These are phyloP conservation scores for Drosophila sulfurigaster DNA, from an alignment of 1,140 invertebrate genomes.

Conservation along the genomic window DNA sequence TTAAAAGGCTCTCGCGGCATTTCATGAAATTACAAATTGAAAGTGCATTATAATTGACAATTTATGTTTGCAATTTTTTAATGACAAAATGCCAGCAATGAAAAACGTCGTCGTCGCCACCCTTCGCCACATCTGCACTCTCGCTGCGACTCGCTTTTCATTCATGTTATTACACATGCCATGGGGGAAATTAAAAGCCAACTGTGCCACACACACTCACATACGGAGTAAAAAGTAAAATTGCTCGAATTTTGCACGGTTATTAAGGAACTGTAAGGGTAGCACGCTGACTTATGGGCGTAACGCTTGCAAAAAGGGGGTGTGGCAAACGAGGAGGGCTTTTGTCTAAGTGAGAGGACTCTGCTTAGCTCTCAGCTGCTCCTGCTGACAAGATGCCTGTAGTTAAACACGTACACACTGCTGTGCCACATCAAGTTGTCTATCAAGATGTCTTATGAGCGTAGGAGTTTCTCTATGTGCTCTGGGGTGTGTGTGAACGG, in stretches of 20 bases:
- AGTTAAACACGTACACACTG: slow-evolving; percentile 69
- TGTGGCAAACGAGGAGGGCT: slow-evolving; percentile 14
- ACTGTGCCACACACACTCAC: slow-evolving; percentile 17
- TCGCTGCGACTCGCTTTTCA: slow-evolving; percentile 46
- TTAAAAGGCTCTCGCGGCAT: slow-evolving; percentile 19
- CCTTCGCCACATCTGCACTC: neutral
- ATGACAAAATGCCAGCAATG: slow-evolving; percentile 33
- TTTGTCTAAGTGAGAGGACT: slow-evolving; percentile 62
- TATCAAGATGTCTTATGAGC: slow-evolving; percentile 50
- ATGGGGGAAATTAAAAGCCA: slow-evolving; percentile 65
- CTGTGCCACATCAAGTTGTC: slow-evolving; percentile 58
- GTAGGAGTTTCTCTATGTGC: slow-evolving; percentile 1
- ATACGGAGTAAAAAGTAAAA: slow-evolving; percentile 28
- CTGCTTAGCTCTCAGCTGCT: slow-evolving; percentile 35
- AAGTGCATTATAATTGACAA: slow-evolving; percentile 47
- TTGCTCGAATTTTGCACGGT: slow-evolving; percentile 45
- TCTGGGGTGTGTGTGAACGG: slow-evolving; percentile 23
- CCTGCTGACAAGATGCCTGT: slow-evolving; percentile 38
- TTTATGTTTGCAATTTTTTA: slow-evolving; percentile 38
- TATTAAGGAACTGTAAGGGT: slow-evolving; percentile 35
- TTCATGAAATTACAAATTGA: slow-evolving; percentile 31
- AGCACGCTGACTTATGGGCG: slow-evolving; percentile 21
- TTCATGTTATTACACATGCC: slow-evolving; percentile 54
- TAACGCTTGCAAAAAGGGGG: slow-evolving; percentile 14
- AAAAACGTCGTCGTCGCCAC: slow-evolving; percentile 3